A percentile compares a stretch with the other conserved stretches of the same genome.
These are phyloP conservation scores for Tenrec ecaudatus DNA, from an alignment of 2,113 vertebrate genomes.

Conservation along the genomic window DNA sequence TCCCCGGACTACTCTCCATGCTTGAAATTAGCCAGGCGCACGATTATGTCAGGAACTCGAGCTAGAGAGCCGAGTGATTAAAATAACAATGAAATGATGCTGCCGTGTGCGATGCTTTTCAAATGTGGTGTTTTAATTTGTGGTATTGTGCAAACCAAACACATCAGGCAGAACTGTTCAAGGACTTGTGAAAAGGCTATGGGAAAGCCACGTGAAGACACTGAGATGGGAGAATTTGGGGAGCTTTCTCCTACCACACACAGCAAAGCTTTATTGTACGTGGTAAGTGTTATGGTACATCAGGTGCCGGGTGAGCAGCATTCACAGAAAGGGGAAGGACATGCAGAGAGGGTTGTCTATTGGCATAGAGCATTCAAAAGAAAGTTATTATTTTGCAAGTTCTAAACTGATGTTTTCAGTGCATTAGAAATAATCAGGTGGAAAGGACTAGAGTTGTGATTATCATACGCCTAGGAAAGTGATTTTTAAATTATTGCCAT, in stretches of 20 bases:
- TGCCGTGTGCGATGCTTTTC: constrained; percentile 52
- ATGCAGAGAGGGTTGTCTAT: not conserved
- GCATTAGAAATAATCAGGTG: not conserved
- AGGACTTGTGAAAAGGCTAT: constrained; percentile 45
- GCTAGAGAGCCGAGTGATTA: constrained; percentile 60
- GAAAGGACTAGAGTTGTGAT: not conserved
- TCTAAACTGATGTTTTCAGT: not conserved
- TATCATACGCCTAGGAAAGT: not conserved
- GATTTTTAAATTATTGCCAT: constrained; percentile 16
- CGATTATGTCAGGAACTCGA: constrained; percentile 69
- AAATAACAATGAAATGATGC: constrained; percentile 70
- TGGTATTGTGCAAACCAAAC: constrained; percentile 51
- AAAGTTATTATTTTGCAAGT: constrained; percentile 3
- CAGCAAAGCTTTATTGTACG: constrained; percentile 31
- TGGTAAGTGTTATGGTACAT: not conserved
- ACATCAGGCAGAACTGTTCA: constrained; percentile 5
- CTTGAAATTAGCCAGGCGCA: constrained; percentile 76
- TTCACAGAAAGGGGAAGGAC: not conserved
- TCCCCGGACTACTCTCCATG: not conserved
- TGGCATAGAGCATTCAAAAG: not conserved
- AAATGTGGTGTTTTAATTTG: constrained; percentile 77
- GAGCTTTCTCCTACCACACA: not conserved
- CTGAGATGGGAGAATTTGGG: not conserved
- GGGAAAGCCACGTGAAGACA: constrained; percentile 39
- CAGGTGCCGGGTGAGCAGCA: not conserved